Evolutionary conservation across 2,888 invertebrate genomes (phyloP), one percentile per base, ranked within the genome.

Genomic region (Eupithecia insigniata): DNA sequence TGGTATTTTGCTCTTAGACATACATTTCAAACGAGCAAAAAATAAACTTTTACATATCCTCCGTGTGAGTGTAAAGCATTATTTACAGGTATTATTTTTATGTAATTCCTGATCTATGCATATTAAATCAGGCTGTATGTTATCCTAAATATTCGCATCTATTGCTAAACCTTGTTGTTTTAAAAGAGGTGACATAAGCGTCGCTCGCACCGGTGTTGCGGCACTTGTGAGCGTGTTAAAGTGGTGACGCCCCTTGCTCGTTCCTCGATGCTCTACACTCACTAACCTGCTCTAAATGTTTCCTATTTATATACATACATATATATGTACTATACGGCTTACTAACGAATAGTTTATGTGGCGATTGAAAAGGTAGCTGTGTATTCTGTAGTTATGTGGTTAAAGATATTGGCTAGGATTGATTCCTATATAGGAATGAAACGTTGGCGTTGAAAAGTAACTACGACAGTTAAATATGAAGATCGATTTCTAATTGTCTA

Each of bases 151-250:
- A 43, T 16, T 43, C 18, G 5, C 39, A 43, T 43, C 1, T 36
- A 36, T 36, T 36, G 1, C 36, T 36, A 12, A 5, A 43, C 43
- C n/a, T n/a, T n/a, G n/a, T n/a, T n/a, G n/a, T n/a, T 1, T 46
- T 6, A 12, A 22, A 22, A 10, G 51, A 3, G 46, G 60, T 73
- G 80, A 79, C 81, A 73, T 76, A 80, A 77, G 82, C 83, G 84
- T 80, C 78, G 77, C 76, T 72, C 79, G 78, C 74, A 77, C 78
- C 69, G 78, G 85, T 83, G 87, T 80, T 39, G 77, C 80, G 84
- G 87, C 87, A 84, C 84, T 84, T 79, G 88, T 83, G 90, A 87
- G 90, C 91, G 91, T 91, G 91, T 91, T 88, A 81, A 82, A 88
- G 91, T 87, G 89, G 85, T 84, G 60, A 74, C 82, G 76, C 74